Evolutionary conservation across 2,888 invertebrate genomes (phyloP), one percentile per base, ranked within the genome.

Genomic region (Fabriciana adippe): DNA sequence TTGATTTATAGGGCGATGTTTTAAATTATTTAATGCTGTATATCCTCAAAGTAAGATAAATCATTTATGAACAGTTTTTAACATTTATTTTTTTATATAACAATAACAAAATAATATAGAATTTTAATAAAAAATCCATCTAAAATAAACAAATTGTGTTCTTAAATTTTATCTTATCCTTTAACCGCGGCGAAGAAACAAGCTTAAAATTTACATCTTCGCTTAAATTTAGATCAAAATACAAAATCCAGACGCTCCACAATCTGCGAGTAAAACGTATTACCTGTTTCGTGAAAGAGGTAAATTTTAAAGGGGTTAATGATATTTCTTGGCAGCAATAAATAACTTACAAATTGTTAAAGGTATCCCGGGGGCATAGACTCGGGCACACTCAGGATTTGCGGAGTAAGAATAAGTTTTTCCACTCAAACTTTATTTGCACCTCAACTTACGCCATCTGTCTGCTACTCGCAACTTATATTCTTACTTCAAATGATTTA

Each of bases 401-500:
- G 82, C 78, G 76, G 77, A 72, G 76, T 73, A 83, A 73, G 88
- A 87, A 88, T 86, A 90, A 90, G 85, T 92, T 92, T 92, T 92
- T 89, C 88, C 88, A 90, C 90, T 90, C 88, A 85, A 92, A 90
- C 87, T 91, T 92, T 89, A 88, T 90, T 91, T 87, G 87, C 90
- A 90, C 92, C 92, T 91, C 89, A 76, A 85, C 84, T 87, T 78
- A 79, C 75, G 75, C 79, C 78, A 79, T 79, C 78, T 78, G 79
- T 77, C 77, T 79, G 78, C 76, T 78, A 76, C 77, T 77, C 70
- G 75, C 84, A 89, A 90, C 88, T 90, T 92, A 88, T 89, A 90
- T 89, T 89, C 88, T 87, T 86, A 76, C 86, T 87, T 87, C 86
- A 87, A 88, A 92, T 92, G 87, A 92, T 92, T 90, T 89, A 90